Evolutionary conservation across 2,888 invertebrate species (phyloP).

Genomic region (Glyphotaelius pellucidus): DNA sequence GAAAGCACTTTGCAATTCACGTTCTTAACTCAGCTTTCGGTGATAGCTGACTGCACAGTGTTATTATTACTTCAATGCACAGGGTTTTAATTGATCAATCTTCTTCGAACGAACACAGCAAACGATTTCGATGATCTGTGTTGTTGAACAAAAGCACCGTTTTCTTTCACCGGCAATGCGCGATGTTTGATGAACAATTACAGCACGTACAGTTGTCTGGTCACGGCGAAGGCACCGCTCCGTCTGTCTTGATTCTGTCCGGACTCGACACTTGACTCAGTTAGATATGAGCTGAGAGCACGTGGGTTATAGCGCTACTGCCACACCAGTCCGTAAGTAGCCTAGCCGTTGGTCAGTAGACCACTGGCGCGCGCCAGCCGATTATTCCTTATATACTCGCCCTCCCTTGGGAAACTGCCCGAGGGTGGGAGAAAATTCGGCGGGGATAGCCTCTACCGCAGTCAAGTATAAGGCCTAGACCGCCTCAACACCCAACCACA

Average conservation of each 20-base stretch:
- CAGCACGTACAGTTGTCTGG: background rate
- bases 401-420: constrained; percentile 43
- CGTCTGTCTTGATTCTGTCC: constrained; percentile 14
- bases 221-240: constrained; percentile 18
- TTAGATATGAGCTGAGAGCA: constrained; percentile 40
- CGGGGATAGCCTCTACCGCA: constrained; percentile 52
- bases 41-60: background rate
- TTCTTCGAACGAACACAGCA: background rate
- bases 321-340: constrained; percentile 73
- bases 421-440: constrained; percentile 38
- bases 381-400: constrained; percentile 68
- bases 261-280: constrained; percentile 4
- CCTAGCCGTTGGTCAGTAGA: constrained; percentile 71
- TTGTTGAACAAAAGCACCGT: constrained; percentile 12
- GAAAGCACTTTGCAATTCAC: constrained; percentile 24
- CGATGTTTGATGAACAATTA: background rate
- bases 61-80: background rate
- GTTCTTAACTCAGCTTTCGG: background rate
- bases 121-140: background rate
- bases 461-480: constrained; percentile 54
- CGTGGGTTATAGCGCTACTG: constrained; percentile 68
- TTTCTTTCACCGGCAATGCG: constrained; percentile 36
- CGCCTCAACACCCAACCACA: background rate
- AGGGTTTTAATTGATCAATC: background rate
- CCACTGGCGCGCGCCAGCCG: constrained; percentile 75